Percentiles rank a stretch among this genome's conserved stretches.
phyloP scores from a whole-genome alignment of 2,113 vertebrate genomes.

The Pheucticus melanocephalus region DNA sequence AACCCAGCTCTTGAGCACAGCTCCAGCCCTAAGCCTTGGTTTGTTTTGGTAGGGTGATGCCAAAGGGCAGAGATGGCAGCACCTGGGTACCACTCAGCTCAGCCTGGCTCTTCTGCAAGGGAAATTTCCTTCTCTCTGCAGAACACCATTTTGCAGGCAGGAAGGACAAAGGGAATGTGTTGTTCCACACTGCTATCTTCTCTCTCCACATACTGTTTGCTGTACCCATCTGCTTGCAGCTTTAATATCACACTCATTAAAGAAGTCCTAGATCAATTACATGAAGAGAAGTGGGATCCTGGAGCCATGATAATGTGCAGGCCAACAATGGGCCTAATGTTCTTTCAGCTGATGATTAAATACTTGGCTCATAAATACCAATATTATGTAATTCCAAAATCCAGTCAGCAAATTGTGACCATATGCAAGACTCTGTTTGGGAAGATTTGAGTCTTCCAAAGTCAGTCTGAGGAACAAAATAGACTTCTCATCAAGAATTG shows the following conservation, averaged over 20 bases:
- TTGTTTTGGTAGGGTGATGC: neutral
- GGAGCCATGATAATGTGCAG: neutral
- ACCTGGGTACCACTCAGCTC: neutral
- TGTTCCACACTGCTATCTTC: neutral
- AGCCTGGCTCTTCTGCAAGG: neutral
- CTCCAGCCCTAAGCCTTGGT: neutral
- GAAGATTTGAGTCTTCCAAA: neutral
- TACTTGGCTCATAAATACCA: constrained; percentile 36
- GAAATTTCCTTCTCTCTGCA: neutral
- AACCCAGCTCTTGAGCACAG: neutral
- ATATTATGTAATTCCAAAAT: constrained; percentile 33
- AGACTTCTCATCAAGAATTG: neutral
- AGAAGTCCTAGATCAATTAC: neutral
- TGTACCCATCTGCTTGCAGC: neutral
- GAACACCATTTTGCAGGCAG: neutral
- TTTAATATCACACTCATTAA: neutral
- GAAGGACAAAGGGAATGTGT: neutral
- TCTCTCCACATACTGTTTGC: neutral
- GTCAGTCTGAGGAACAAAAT: neutral
- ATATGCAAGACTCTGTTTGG: neutral
- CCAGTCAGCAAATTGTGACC: constrained; percentile 25
- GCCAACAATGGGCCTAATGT: constrained; percentile 12
- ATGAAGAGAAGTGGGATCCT: neutral
- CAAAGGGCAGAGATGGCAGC: neutral
- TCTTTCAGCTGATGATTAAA: constrained; percentile 39